Evolutionary conservation across 2,113 vertebrate species (phyloP).

Genomic region (Paradoxurus hermaphroditus): DNA sequence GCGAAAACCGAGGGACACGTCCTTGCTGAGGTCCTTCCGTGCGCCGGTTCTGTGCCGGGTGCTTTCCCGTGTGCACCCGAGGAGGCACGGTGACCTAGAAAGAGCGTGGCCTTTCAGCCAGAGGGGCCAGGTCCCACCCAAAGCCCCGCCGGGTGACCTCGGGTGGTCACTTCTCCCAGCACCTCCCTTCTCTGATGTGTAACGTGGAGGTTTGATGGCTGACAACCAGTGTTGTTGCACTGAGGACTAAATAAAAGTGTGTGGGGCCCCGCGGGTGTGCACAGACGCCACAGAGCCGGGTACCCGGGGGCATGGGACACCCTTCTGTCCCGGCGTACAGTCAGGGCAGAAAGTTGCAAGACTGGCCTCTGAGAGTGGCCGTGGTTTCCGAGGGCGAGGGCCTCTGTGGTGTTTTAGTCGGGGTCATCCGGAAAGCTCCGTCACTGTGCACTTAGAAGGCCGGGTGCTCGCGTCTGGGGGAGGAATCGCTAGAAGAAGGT

Average conservation of each 20-base stretch:
- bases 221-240: background rate
- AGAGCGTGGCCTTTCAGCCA: background rate
- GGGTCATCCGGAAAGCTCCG: accelerated
- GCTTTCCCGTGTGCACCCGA: accelerated
- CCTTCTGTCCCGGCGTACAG: background rate
- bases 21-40: background rate
- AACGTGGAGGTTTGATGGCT: background rate
- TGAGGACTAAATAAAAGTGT: background rate
- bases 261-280: background rate
- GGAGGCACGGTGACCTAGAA: background rate
- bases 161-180: background rate
- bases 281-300: background rate
- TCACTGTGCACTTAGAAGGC: background rate
- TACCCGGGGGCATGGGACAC: accelerated
- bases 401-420: background rate
- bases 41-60: accelerated
- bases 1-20: background rate
- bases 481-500: background rate
- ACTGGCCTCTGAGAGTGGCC: background rate
- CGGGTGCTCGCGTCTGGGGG: background rate
- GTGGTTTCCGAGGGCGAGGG: background rate
- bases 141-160: background rate
- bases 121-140: background rate
- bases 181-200: no score
- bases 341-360: background rate